Conservation (phyloP, 2,888 invertebrate species). For the Eretmocerus hayati region DNA sequence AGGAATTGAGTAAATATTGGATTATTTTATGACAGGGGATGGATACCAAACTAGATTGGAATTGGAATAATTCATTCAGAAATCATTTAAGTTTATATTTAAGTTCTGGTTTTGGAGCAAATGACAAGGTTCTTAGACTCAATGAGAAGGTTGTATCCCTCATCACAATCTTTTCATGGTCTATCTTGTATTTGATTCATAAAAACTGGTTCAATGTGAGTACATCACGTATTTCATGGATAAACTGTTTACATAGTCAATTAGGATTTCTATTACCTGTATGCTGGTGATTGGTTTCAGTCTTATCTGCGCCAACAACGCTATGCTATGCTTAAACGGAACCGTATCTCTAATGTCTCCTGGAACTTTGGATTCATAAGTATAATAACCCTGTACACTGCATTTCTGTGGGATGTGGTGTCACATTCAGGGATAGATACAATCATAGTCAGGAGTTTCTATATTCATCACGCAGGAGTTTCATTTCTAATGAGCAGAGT, state of each 20-base stretch:
- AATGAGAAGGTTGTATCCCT: conserved; percentile 9
- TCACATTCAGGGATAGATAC: conserved; percentile 9
- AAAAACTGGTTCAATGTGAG: conserved; percentile 24
- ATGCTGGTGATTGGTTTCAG: neutral
- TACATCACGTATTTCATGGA: no score
- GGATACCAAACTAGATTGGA: no score
- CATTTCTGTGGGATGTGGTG: conserved; percentile 10
- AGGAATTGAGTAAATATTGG: no score
- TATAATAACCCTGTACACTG: conserved; percentile 12
- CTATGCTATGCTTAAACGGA: conserved; percentile 6
- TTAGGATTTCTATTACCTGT: no score
- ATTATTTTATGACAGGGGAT: no score
- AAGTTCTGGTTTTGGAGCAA: no score
- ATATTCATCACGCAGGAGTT: conserved; percentile 12
- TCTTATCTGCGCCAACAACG: conserved; percentile 10
- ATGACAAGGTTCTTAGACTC: no score
- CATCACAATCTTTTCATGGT: conserved; percentile 17
- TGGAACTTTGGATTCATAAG: conserved; percentile 13
- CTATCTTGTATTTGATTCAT: conserved; percentile 12
- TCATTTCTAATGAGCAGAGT: conserved; percentile 6
- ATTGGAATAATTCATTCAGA: no score
- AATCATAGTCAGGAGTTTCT: conserved; percentile 14
- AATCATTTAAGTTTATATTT: no score
- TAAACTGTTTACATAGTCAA: no score
- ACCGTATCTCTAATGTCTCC: conserved; percentile 7